Evolutionary conservation across 1,140 invertebrate genomes (phyloP), one percentile per base, ranked within the genome.

Genomic region (Anadara kagoshimensis): DNA sequence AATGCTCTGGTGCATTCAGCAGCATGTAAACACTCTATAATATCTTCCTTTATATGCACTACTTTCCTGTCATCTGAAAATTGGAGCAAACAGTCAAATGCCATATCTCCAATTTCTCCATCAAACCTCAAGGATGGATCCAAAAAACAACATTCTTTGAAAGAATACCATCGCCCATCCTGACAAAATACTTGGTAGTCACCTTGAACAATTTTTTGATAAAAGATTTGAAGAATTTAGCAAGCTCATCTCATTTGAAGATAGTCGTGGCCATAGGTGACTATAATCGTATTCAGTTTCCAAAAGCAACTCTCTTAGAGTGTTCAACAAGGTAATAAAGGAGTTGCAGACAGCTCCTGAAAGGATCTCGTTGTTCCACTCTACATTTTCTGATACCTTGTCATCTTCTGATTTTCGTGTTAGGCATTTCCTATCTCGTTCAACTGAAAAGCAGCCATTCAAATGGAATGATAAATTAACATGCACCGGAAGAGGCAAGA

Each of bases 361-460:
- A 1, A 63, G 18, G 20, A 63, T 49, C 3, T 18, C 11, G 11
- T 63, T 16, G 49, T 63, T 63, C 61, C 61, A 63, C 18, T 63
- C 8, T 5, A 12, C n/a, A 0, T 29, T 63, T 12, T 18, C 45
- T 14, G 41, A 47, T 5, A 0, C 10, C 16, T 49, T 49, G n/a
- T 63, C 24, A 14, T 63, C 61, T 18, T 10, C 11, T 14, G 22
- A 47, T 26, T 11, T 18, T n/a, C 45, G 12, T 1, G 26, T 16
- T 1, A 63, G 18, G 14, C 61, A 47, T 49, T 63, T 63, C 18
- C 61, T 22, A 10, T 26, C 22, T 16, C 24, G 12, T 24, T 63
- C 61, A 11, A 63, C 44, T 16, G 26, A 26, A 49, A 63, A 63
- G 47, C 20, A 49, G 18, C 61, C 61, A 49, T 63, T 63, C 11